Conservation (phyloP, 1,140 invertebrate species). For the Harlomillsia oculata region DNA sequence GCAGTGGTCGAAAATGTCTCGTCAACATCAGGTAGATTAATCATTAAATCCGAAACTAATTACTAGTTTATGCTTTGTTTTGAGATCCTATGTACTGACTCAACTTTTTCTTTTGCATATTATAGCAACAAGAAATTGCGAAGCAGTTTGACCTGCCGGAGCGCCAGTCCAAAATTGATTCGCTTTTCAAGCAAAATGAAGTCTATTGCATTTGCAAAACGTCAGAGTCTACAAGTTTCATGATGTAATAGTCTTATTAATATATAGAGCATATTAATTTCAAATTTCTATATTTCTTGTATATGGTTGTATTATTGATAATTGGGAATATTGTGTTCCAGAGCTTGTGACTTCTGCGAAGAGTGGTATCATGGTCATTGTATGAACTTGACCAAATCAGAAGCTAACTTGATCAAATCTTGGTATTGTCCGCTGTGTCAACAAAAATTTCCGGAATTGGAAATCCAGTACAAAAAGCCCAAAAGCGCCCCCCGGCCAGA, state of each 20-base stretch:
- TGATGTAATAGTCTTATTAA: constrained; percentile 73
- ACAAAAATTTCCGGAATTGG: constrained; percentile 68
- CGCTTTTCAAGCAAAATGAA: constrained; percentile 60
- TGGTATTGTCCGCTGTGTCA: constrained; percentile 80
- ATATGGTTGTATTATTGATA: constrained; percentile 13
- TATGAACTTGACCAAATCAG: constrained; percentile 84
- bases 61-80: no score
- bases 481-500: neutral
- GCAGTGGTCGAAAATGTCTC: no score
- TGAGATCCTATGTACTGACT: no score
- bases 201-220: constrained; percentile 90
- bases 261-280: neutral
- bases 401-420: constrained; percentile 84
- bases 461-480: constrained; percentile 59
- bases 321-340: constrained; percentile 40
- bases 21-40: no score
- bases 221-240: constrained; percentile 84
- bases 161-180: constrained; percentile 80
- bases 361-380: constrained; percentile 99
- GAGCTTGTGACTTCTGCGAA: constrained; percentile 91
- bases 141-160: constrained; percentile 80
- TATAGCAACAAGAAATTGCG: constrained; percentile 77
- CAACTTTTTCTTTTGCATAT: no score
- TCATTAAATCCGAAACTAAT: no score
- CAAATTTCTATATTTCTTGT: neutral